A percentile compares a stretch with the other conserved stretches of the same genome.
These are phyloP conservation scores for Sinotaia quadrata DNA, from an alignment of 2,888 invertebrate species.

Conservation along the genomic window DNA sequence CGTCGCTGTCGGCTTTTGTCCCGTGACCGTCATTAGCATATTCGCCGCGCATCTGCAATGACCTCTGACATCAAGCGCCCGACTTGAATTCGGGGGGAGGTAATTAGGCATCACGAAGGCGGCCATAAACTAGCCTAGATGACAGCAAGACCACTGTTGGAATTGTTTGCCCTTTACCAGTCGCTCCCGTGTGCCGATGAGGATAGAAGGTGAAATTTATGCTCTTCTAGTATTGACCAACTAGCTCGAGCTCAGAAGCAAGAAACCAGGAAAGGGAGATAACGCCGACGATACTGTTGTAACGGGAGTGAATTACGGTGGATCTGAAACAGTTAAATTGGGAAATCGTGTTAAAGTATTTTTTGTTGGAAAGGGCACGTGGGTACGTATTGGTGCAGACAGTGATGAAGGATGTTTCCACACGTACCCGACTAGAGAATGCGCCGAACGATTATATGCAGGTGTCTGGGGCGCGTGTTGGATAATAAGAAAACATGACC, in stretches of 20 bases:
- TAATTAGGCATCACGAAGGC: constrained; percentile 8
- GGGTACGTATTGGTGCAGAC: too few relatives aligned
- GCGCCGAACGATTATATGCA: too few relatives aligned
- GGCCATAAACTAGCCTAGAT: neutral
- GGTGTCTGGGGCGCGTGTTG: too few relatives aligned
- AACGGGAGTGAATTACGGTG: too few relatives aligned
- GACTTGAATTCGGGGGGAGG: constrained; percentile 2
- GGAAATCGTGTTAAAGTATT: too few relatives aligned
- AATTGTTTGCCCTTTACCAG: constrained; percentile 5
- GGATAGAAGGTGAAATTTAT: neutral
- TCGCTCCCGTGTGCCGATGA: neutral
- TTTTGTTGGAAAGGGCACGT: too few relatives aligned
- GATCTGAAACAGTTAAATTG: too few relatives aligned
- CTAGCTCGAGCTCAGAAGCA: neutral
- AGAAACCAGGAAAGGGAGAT: neutral
- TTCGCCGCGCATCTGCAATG: constrained; percentile 1
- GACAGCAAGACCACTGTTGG: constrained; percentile 3
- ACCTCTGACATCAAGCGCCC: constrained; percentile 4
- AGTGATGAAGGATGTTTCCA: too few relatives aligned
- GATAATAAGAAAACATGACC: too few relatives aligned
- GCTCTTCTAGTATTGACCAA: neutral
- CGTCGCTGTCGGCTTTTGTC: neutral
- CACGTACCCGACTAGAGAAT: too few relatives aligned
- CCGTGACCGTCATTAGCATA: constrained; percentile 1
- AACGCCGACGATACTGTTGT: too few relatives aligned